Conservation (phyloP, 2,113 vertebrate species). For the Melozone crissalis region DNA sequence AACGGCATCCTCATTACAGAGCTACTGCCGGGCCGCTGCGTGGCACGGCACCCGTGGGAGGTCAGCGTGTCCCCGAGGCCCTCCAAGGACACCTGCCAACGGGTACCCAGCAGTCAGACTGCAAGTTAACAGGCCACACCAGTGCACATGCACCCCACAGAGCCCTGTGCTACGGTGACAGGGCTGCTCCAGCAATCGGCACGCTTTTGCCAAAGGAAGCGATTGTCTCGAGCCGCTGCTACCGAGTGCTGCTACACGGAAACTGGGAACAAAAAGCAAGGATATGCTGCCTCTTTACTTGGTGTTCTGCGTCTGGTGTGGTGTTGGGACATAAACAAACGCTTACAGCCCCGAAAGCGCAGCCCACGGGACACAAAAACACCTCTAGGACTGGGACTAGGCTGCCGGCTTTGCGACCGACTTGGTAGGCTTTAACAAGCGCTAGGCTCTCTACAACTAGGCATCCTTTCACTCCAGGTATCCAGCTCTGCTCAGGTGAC, state of each 20-base stretch:
- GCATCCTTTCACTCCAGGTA: conserved; percentile 38
- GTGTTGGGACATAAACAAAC: conserved; percentile 9
- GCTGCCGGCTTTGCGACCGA: not conserved
- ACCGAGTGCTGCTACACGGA: conserved; percentile 13
- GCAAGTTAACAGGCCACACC: not conserved
- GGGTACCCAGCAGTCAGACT: not conserved
- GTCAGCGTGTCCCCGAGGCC: conserved; percentile 39
- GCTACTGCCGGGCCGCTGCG: conserved; percentile 70
- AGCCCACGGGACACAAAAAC: conserved; percentile 47
- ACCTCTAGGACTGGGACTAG: not conserved
- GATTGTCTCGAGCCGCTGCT: conserved; percentile 45
- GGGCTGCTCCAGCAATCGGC: conserved; percentile 40
- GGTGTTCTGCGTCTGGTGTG: not conserved
- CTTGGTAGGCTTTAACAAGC: not conserved
- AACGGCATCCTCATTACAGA: conserved; percentile 81
- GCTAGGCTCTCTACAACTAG: conserved; percentile 11
- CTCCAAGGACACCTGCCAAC: conserved; percentile 46
- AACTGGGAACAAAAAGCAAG: conserved; percentile 1
- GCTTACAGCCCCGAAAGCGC: conserved; percentile 39
- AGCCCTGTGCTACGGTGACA: conserved; percentile 17
- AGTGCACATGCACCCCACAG: not conserved
- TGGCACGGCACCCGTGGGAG: conserved; percentile 56
- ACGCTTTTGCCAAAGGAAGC: conserved; percentile 35
- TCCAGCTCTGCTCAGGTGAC: conserved; percentile 48
- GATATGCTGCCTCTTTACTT: not conserved